Conservation (phyloP, 2,888 invertebrate genomes). For the Cryptosula pallasiana region DNA sequence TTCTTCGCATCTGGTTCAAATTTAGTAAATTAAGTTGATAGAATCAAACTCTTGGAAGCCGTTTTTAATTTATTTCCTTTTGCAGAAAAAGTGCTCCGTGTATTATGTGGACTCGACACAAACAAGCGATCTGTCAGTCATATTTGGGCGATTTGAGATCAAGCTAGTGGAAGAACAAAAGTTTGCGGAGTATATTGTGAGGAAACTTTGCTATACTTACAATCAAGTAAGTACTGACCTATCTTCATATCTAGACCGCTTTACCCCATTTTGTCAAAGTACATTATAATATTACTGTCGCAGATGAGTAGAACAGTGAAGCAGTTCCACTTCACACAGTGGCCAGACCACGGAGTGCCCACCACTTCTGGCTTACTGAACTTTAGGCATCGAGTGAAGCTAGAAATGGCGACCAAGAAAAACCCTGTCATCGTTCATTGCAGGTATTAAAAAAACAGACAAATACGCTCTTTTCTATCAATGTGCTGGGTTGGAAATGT, state of each 20-base stretch:
- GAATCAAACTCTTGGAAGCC: too few relatives aligned
- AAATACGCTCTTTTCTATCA: too few relatives aligned
- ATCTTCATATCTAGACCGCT: too few relatives aligned
- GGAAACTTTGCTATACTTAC: slow-evolving; percentile 14
- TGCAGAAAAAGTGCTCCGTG: not conserved
- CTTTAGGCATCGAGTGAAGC: not conserved
- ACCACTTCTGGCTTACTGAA: not conserved
- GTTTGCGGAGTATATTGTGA: slow-evolving; percentile 1
- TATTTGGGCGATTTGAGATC: not conserved
- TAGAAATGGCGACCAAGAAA: not conserved
- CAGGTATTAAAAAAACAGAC: slow-evolving; percentile 1
- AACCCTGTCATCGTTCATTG: not conserved
- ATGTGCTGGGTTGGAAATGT: too few relatives aligned
- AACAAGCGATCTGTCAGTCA: not conserved
- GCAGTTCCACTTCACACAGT: slow-evolving; percentile 13
- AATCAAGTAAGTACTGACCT: slow-evolving; percentile 9
- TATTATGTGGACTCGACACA: not conserved
- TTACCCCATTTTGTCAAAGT: too few relatives aligned
- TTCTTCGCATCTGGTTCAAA: too few relatives aligned
- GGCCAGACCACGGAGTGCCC: slow-evolving; percentile 10
- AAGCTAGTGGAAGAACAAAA: not conserved
- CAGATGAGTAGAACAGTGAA: not conserved
- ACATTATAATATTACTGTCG: too few relatives aligned
- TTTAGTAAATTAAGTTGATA: too few relatives aligned
- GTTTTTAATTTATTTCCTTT: not conserved